Base-by-base conservation (phyloP, 2,888 invertebrate genomes). In the Drosophila meridionalis region DNA sequence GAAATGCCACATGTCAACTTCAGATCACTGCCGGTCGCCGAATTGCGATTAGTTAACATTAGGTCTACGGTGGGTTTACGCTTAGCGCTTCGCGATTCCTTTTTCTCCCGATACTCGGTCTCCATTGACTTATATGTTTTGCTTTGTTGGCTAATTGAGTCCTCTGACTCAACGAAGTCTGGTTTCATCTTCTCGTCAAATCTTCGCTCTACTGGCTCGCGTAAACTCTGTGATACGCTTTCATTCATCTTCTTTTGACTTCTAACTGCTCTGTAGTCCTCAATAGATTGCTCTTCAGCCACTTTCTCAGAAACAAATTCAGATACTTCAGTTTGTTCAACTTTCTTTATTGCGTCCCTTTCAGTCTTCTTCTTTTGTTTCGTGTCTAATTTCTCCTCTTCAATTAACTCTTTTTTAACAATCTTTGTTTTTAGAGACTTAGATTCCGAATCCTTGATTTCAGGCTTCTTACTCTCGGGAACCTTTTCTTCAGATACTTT, bases 1-100 rank as follows among this genome's bases (percentile, higher is more conserved):
- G 97, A 94, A 14, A 97, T 95, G 69, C 96, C 96, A 90, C 97
- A 97, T 0, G 96, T 96, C 50, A 98, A 92, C 93, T 97, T 96
- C 2, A 97, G 95, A 78, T 96, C 94, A 26, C 96, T 96, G 1
- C 96, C 96, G 84, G 95, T 95, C 0, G 96, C 95, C 4, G 96
- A 96, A 6, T 96, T 96, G 80, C 96, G 94, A 87, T 97, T 96
- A 1, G 96, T 96, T 50, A 98, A 93, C 78, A 95, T 95, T 1
- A 96, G 96, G 38, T 93, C 92, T 20, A 93, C 80, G 20, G 82
- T 87, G 0, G 93, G 93, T 26, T 87, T 81, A 0, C 92, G 90
- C 72, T 90, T 91, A 9, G 90, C 87, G 64, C 71, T 90, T 6
- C 92, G 89, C 2, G 79, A 75, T 70, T 90, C 91, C 45, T 87